Conservation (phyloP, 2,888 invertebrate species). For the Stenodera caucasica region DNA sequence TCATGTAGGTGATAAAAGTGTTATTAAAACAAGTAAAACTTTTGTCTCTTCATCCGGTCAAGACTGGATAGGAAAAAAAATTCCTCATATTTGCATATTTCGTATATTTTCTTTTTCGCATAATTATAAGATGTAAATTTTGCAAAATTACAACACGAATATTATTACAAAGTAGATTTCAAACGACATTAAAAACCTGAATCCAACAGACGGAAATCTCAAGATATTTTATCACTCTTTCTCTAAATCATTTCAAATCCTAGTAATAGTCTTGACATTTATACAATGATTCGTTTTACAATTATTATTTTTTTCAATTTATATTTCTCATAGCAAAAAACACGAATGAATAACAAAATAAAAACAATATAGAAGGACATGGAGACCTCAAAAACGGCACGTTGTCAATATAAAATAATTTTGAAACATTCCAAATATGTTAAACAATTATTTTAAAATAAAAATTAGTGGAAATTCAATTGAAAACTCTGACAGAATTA, state of each 20-base stretch:
- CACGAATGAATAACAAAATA: background rate
- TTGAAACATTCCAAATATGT: too few species aligned
- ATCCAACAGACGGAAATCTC: background rate
- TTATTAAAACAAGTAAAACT: conserved; percentile 14
- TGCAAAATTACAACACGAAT: background rate
- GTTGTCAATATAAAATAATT: background rate
- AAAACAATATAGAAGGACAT: background rate
- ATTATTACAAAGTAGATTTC: background rate
- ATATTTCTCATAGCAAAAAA: too few species aligned
- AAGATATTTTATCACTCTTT: too few species aligned
- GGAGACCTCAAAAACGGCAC: background rate
- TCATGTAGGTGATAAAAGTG: conserved; percentile 14
- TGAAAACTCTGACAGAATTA: too few species aligned
- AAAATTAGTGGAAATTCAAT: too few species aligned
- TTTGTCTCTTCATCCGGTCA: conserved; percentile 3
- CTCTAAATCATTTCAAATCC: too few species aligned
- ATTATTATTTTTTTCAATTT: too few species aligned
- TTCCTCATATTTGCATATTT: background rate
- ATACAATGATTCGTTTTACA: too few species aligned
- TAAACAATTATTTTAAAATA: too few species aligned
- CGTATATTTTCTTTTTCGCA: background rate
- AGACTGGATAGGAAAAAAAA: background rate
- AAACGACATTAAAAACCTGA: background rate
- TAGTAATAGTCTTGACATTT: too few species aligned
- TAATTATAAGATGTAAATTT: background rate